Conservation (phyloP, 2,113 vertebrate genomes). For the Axis porcinus region DNA sequence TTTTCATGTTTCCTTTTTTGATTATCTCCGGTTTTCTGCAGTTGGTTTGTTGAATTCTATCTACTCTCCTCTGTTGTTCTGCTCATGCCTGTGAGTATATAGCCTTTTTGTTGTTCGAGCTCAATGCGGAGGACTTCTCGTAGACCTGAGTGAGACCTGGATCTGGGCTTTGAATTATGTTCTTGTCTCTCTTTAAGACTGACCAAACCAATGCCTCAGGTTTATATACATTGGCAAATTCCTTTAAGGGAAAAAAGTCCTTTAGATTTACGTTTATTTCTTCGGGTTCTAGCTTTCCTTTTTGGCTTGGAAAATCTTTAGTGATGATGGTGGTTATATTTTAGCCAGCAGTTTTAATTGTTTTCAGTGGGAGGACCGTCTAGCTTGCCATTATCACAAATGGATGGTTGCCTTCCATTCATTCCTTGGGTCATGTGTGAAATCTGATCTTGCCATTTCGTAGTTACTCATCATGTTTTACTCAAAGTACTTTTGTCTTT, state of each 20-base stretch:
- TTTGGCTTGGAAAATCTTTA: neutral
- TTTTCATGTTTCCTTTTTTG: neutral
- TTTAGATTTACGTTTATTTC: neutral
- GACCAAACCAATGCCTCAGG: neutral
- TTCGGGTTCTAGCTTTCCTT: neutral
- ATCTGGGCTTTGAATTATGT: neutral
- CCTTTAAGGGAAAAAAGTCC: neutral
- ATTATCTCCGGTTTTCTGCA: neutral
- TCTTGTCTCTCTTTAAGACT: neutral
- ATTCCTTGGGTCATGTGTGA: neutral
- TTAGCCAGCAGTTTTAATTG: neutral
- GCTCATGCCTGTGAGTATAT: neutral
- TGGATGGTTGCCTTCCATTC: neutral
- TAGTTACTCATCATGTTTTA: neutral
- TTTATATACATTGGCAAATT: neutral
- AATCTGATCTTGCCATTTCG: neutral
- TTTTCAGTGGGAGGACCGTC: neutral
- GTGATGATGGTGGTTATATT: neutral
- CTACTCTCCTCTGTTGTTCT: neutral
- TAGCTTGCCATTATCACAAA: neutral
- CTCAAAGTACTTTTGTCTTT: neutral
- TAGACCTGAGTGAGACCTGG: neutral
- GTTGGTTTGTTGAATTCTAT: constrained; percentile 20
- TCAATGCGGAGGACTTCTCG: neutral
- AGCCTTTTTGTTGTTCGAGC: neutral